Conservation (phyloP, 2,797 vertebrate species). For the Cetoscarus ocellatus region DNA sequence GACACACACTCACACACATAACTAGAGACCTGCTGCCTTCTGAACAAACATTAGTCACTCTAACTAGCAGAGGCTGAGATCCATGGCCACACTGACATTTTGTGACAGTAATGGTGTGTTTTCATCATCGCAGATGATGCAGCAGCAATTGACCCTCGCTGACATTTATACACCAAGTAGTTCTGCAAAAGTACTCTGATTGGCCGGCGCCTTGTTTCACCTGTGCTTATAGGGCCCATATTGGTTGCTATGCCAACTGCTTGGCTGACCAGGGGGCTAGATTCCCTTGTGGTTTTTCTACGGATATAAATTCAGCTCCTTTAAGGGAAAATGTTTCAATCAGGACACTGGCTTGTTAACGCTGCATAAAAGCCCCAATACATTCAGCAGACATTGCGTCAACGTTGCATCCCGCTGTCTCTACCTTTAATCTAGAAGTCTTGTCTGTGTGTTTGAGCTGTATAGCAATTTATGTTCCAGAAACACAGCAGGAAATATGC, state of each 20-base stretch:
- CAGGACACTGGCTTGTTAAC: slow-evolving; percentile 54
- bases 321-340: slow-evolving; percentile 53
- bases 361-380: slow-evolving; percentile 44
- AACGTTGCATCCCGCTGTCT: slow-evolving; percentile 53
- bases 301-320: slow-evolving; percentile 41
- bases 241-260: slow-evolving; percentile 66
- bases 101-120: slow-evolving; percentile 72
- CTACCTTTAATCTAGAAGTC: slow-evolving; percentile 63
- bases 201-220: slow-evolving; percentile 52
- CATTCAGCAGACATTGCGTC: slow-evolving; percentile 42
- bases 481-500: slow-evolving; percentile 56
- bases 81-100: slow-evolving; percentile 68
- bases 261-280: slow-evolving; percentile 26
- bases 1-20: slow-evolving; percentile 36
- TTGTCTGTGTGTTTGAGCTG: slow-evolving; percentile 26
- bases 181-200: slow-evolving; percentile 31
- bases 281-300: slow-evolving; percentile 40
- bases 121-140: slow-evolving; percentile 71
- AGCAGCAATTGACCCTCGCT: slow-evolving; percentile 66
- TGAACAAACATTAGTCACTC: slow-evolving; percentile 68
- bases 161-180: slow-evolving; percentile 70
- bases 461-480: slow-evolving; percentile 34
- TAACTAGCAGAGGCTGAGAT: slow-evolving; percentile 57
- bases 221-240: slow-evolving; percentile 42
- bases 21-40: slow-evolving; percentile 15